phyloP scores from a whole-genome alignment of 2,888 invertebrate genomes.

The Oegoconia quadripuncta region DNA sequence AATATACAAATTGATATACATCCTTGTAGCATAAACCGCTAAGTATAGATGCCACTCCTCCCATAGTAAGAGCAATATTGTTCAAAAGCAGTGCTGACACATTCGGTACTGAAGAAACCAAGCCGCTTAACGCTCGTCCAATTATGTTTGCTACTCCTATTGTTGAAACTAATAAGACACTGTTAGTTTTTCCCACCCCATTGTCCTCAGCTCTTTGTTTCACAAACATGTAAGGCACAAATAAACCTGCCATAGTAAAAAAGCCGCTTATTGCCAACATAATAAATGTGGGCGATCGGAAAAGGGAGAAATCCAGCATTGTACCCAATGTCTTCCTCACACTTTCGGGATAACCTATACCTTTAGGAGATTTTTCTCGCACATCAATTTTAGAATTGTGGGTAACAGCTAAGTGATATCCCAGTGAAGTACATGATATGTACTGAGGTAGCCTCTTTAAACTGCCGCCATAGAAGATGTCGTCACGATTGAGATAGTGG shows the following conservation, averaged over 20 bases:
- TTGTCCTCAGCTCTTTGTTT: constrained; percentile 78
- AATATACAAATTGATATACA: constrained; percentile 87
- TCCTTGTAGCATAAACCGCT: constrained; percentile 83
- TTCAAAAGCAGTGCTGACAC: constrained; percentile 93
- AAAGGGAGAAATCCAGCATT: constrained; percentile 91
- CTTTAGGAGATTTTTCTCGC: constrained; percentile 86
- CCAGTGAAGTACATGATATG: constrained; percentile 87
- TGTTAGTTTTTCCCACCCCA: constrained; percentile 72
- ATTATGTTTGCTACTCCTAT: constrained; percentile 96
- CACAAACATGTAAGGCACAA: constrained; percentile 93
- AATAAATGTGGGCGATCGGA: constrained; percentile 92
- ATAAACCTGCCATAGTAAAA: constrained; percentile 96
- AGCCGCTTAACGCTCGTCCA: constrained; percentile 92
- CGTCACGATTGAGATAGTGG: constrained; percentile 92
- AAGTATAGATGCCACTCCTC: constrained; percentile 91
- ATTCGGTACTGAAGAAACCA: constrained; percentile 87
- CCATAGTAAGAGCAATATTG: constrained; percentile 91
- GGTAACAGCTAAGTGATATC: constrained; percentile 90
- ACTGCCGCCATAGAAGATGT: constrained; percentile 94
- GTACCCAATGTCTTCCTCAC: constrained; percentile 86
- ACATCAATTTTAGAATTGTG: constrained; percentile 73
- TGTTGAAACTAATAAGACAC: constrained; percentile 87
- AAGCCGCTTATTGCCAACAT: constrained; percentile 93
- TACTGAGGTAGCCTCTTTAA: constrained; percentile 92
- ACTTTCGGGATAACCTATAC: constrained; percentile 90